Evolutionary conservation across 2,888 invertebrate species (phyloP).

Genomic region (Acleris literana): DNA sequence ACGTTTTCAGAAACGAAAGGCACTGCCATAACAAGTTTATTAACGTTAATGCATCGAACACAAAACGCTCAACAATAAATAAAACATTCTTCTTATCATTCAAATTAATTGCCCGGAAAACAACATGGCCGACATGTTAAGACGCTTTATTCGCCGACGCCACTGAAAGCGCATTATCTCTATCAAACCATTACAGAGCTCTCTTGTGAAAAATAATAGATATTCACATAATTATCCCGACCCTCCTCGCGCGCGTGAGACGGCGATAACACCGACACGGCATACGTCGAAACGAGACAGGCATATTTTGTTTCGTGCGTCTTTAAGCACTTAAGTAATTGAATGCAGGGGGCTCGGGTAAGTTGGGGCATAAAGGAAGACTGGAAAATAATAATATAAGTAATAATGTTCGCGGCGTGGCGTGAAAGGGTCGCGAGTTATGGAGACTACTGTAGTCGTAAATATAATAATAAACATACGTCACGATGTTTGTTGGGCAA

Average conservation of each 20-base stretch:
- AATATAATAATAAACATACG: conserved; percentile 44
- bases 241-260: conserved; percentile 55
- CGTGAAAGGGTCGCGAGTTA: conserved; percentile 57
- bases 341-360: conserved; percentile 71
- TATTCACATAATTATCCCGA: conserved; percentile 77
- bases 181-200: conserved; percentile 70
- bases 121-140: conserved; percentile 61
- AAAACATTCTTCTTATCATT: conserved; percentile 56
- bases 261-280: conserved; percentile 39
- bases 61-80: conserved; percentile 38
- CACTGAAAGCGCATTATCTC: conserved; percentile 70
- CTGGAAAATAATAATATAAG: conserved; percentile 75
- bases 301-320: conserved; percentile 55
- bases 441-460: conserved; percentile 36
- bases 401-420: conserved; percentile 61
- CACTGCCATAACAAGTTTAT: neutral
- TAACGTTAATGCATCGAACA: conserved; percentile 11
- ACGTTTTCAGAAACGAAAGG: no score
- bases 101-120: conserved; percentile 66
- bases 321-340: conserved; percentile 80
- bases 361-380: conserved; percentile 68
- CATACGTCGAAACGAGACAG: conserved; percentile 57
- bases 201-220: conserved; percentile 80
- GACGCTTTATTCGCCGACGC: conserved; percentile 54
- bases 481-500: conserved; percentile 45